A percentile compares a stretch with the other conserved stretches of the same genome.
Evolutionary conservation across 2,113 vertebrate genomes (phyloP).

Genomic region (Albula glossodonta): DNA sequence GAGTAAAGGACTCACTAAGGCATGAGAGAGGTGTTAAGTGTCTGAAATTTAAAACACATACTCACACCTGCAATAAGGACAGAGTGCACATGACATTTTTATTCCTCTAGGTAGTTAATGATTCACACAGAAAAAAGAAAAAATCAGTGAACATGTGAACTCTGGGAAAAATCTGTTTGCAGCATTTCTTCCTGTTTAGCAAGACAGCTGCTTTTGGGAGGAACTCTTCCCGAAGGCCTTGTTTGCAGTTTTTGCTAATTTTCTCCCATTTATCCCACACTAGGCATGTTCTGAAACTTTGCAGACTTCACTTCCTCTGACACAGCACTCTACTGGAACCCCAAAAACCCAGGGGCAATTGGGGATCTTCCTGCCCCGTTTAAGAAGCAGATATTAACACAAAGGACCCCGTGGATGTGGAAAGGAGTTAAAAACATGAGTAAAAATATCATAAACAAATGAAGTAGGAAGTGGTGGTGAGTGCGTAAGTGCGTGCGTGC

Average conservation of each 20-base stretch:
- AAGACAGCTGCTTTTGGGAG: constrained; percentile 22
- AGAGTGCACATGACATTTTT: not conserved
- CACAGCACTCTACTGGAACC: not conserved
- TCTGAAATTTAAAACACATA: not conserved
- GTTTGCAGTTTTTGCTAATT: constrained; percentile 27
- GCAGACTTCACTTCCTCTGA: not conserved
- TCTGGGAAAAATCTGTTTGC: not conserved
- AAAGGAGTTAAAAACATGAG: not conserved
- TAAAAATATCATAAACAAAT: no score
- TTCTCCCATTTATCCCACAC: constrained; percentile 28
- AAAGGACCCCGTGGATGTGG: not conserved
- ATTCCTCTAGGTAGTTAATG: not conserved
- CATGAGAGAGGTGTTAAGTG: not conserved
- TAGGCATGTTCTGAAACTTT: not conserved
- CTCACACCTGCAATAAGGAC: not conserved
- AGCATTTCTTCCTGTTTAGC: constrained; percentile 12
- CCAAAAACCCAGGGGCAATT: not conserved
- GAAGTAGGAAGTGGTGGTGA: not conserved
- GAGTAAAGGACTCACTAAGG: not conserved
- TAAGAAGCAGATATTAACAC: not conserved
- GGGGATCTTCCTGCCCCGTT: not conserved
- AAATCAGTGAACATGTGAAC: not conserved
- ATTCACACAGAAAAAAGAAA: not conserved
- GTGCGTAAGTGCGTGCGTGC: not conserved
- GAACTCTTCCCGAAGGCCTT: constrained; percentile 12